phyloP scores from a whole-genome alignment of 1,140 invertebrate species.

The Gerris buenoi region DNA sequence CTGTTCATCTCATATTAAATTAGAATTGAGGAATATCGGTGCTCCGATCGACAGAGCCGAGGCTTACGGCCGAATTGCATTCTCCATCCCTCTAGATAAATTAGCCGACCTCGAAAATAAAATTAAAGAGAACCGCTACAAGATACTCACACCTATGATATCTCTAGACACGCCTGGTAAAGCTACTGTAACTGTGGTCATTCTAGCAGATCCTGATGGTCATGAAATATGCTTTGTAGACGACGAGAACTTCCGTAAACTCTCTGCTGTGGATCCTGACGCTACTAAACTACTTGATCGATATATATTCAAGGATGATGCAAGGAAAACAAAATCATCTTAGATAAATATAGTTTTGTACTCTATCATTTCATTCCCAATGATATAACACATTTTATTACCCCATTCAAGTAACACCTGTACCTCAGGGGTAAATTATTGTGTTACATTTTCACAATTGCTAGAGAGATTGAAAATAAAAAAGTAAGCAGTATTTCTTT shows the following conservation, averaged over 20 bases:
- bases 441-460: too few relatives aligned
- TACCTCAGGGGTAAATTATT: too few relatives aligned
- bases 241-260: slow-evolving; percentile 77
- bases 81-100: slow-evolving; percentile 62
- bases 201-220: slow-evolving; percentile 87
- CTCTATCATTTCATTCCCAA: too few relatives aligned
- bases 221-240: slow-evolving; percentile 99
- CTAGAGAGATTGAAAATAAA: too few relatives aligned
- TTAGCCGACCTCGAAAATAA: slow-evolving; percentile 57
- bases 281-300: slow-evolving; percentile 64
- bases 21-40: slow-evolving; percentile 39
- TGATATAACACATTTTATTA: too few relatives aligned
- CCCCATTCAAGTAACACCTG: too few relatives aligned
- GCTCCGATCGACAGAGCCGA: slow-evolving; percentile 63
- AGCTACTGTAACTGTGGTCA: slow-evolving; percentile 87
- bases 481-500: too few relatives aligned
- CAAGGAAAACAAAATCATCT: too few relatives aligned
- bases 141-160: slow-evolving; percentile 73
- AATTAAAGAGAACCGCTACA: slow-evolving; percentile 54
- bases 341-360: too few relatives aligned
- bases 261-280: slow-evolving; percentile 74
- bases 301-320: slow-evolving; percentile 54
- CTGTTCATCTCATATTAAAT: slow-evolving; percentile 51
- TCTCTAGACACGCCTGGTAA: slow-evolving; percentile 91
- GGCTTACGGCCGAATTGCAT: slow-evolving; percentile 90